phyloP scores from a whole-genome alignment of 2,797 vertebrate genomes.

The Sebastes hubbsi region DNA sequence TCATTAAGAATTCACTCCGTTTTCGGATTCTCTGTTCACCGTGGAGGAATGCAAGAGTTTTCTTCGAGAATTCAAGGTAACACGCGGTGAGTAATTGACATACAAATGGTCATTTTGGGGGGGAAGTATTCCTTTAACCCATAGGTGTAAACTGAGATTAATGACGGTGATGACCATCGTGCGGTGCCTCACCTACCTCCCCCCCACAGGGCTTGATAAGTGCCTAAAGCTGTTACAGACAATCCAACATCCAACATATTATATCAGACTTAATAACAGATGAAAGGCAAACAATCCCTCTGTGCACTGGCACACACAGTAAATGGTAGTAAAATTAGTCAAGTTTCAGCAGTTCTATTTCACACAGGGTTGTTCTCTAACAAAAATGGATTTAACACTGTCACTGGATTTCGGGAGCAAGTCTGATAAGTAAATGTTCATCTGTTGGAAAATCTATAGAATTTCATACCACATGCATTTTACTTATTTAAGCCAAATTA shows the following conservation, averaged over 20 bases:
- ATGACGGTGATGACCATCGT: background rate
- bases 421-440: background rate
- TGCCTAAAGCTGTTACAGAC: background rate
- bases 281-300: background rate
- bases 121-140: too few species aligned
- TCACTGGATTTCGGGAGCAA: background rate
- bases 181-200: background rate
- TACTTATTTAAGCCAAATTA: background rate
- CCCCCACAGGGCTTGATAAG: background rate
- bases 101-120: too few species aligned
- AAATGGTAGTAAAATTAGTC: background rate
- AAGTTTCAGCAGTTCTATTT: background rate
- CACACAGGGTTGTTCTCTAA: background rate
- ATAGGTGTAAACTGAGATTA: background rate
- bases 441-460: background rate
- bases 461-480: background rate
- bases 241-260: background rate
- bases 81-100: too few species aligned
- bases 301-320: background rate
- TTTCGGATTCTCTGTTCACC: too few species aligned
- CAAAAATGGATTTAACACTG: background rate
- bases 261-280: background rate
- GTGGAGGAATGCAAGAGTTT: too few species aligned
- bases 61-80: too few species aligned
- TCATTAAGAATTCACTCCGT: too few species aligned